phyloP scores from a whole-genome alignment of 2,888 invertebrate genomes.

The Agriotes lineatus region DNA sequence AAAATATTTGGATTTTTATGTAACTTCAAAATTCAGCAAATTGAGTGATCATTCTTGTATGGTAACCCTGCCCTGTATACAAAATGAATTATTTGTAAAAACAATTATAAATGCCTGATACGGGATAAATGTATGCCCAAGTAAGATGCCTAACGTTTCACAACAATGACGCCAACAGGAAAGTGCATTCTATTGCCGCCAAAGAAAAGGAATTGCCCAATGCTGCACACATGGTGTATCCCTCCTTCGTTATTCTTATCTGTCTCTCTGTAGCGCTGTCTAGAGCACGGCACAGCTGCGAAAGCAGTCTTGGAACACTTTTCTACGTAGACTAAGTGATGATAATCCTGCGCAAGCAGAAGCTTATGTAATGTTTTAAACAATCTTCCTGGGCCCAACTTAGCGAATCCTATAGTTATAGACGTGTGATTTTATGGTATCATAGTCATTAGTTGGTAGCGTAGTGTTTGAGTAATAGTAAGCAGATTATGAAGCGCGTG shows the following conservation, averaged over 20 bases:
- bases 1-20: no score
- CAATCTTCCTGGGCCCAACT: constrained; percentile 68
- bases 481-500: constrained; percentile 46
- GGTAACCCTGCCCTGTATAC: no score
- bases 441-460: constrained; percentile 66
- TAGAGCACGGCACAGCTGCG: constrained; percentile 61
- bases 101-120: no score
- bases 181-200: no score
- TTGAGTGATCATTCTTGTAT: no score
- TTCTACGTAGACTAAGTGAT: constrained; percentile 61
- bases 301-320: constrained; percentile 53
- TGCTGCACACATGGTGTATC: constrained; percentile 10
- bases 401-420: constrained; percentile 64
- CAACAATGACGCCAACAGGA: no score
- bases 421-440: constrained; percentile 67
- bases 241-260: background rate
- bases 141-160: no score
- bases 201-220: no score
- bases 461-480: constrained; percentile 54
- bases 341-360: constrained; percentile 59
- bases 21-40: no score
- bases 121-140: no score
- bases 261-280: constrained; percentile 21
- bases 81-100: no score
- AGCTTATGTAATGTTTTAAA: constrained; percentile 63